Percentiles rank a stretch among this genome's conserved stretches.
phyloP scores from a whole-genome alignment of 2,888 invertebrate genomes.

The Heliconius hortense region DNA sequence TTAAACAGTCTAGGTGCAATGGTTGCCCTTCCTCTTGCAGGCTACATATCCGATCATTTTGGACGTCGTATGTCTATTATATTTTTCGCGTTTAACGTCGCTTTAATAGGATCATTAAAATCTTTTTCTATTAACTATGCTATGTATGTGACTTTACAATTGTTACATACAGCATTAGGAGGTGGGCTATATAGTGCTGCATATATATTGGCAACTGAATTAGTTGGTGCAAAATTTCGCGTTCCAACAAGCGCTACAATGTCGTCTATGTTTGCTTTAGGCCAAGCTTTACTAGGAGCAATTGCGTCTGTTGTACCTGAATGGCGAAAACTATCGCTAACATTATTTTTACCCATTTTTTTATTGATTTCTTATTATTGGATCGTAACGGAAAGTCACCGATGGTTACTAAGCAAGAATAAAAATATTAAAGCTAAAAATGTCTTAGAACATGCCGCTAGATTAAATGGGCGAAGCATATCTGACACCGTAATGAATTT shows the following conservation, averaged over 20 bases:
- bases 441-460: conserved; percentile 83
- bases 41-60: conserved; percentile 85
- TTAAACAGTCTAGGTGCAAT: conserved; percentile 87
- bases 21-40: conserved; percentile 85
- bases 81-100: conserved; percentile 70
- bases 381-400: conserved; percentile 86
- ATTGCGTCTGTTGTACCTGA: conserved; percentile 85
- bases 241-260: conserved; percentile 87
- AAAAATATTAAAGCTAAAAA: conserved; percentile 82
- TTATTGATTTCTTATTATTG: conserved; percentile 85
- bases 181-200: conserved; percentile 71
- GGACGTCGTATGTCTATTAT: conserved; percentile 67
- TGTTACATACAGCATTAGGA: conserved; percentile 70
- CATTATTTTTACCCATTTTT: conserved; percentile 86
- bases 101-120: conserved; percentile 63
- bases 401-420: conserved; percentile 88
- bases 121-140: conserved; percentile 72
- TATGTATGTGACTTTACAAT: conserved; percentile 69
- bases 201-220: conserved; percentile 85
- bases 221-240: conserved; percentile 87
- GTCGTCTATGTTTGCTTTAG: conserved; percentile 87
- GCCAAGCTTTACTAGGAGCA: conserved; percentile 86
- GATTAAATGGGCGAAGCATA: conserved; percentile 81
- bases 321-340: conserved; percentile 86
- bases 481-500: conserved; percentile 71